These are phyloP conservation scores for Pholis gunnellus DNA, from an alignment of 2,113 vertebrate genomes.

Conservation along the genomic window DNA sequence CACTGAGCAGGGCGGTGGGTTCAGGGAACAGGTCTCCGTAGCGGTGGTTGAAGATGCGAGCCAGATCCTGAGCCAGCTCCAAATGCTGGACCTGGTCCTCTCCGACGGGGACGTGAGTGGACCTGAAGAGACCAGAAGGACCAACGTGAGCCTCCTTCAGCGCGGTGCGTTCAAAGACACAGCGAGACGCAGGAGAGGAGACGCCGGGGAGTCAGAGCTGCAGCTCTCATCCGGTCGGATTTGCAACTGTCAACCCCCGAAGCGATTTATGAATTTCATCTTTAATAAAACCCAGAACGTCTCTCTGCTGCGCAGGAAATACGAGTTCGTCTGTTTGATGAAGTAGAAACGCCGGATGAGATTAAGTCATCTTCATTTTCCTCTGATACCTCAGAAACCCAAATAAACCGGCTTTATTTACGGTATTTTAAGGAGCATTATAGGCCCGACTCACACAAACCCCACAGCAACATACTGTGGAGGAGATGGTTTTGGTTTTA, in stretches of 20 bases:
- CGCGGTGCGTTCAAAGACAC: not conserved
- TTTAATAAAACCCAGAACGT: conserved; percentile 26
- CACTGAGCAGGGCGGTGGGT: conserved; percentile 85
- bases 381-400: too few species aligned
- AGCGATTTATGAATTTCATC: conserved; percentile 15
- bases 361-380: too few species aligned
- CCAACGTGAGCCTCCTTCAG: not conserved
- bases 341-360: not conserved
- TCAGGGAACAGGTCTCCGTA: conserved; percentile 92
- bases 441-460: too few species aligned
- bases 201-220: not conserved
- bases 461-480: too few species aligned
- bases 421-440: too few species aligned
- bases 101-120: conserved; percentile 94
- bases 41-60: conserved; percentile 91
- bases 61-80: conserved; percentile 93
- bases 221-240: not conserved
- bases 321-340: not conserved
- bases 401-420: too few species aligned
- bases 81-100: conserved; percentile 97
- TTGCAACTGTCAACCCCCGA: conserved; percentile 23
- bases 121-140: conserved; percentile 78
- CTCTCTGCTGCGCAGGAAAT: conserved; percentile 1
- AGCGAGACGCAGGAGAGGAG: not conserved
- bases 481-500: too few species aligned